These are phyloP conservation scores for Latrodectus elegans DNA, from an alignment of 2,888 invertebrate species.

Conservation along the genomic window DNA sequence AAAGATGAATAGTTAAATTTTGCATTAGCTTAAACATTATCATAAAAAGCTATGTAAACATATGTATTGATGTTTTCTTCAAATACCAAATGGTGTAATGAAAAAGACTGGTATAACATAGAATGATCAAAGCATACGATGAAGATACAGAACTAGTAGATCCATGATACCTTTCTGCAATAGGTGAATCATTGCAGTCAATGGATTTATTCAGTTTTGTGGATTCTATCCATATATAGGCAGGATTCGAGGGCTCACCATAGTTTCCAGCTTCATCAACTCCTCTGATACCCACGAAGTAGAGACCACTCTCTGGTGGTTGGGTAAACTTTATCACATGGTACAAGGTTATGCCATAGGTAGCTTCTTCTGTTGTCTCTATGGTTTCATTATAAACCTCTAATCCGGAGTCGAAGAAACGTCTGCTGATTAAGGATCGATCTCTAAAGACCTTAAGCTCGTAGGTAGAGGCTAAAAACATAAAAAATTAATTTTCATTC, in stretches of 20 bases:
- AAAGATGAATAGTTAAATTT: too few species aligned
- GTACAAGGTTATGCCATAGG: conserved; percentile 17
- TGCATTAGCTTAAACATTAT: too few species aligned
- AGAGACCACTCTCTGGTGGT: neutral
- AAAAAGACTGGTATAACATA: too few species aligned
- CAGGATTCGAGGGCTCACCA: conserved; percentile 41
- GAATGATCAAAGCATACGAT: too few species aligned
- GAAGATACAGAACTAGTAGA: too few species aligned
- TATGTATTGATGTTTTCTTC: too few species aligned
- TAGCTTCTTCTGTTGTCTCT: conserved; percentile 6
- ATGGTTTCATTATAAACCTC: conserved; percentile 17
- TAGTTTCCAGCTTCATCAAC: conserved; percentile 43
- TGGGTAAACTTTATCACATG: conserved; percentile 8
- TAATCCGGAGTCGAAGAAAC: conserved; percentile 19
- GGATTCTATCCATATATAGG: conserved; percentile 11
- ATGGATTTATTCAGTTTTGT: too few species aligned
- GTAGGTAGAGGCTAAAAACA: conserved; percentile 42
- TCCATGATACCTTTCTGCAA: too few species aligned
- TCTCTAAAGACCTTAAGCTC: conserved; percentile 48
- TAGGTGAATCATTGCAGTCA: too few species aligned
- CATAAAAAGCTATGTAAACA: too few species aligned
- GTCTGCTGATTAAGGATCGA: conserved; percentile 8
- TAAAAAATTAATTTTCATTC: neutral
- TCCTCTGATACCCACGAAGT: conserved; percentile 38
- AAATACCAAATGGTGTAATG: too few species aligned